Conservation (phyloP, 2,797 vertebrate species). For the Dendrocincla tyrannina region DNA sequence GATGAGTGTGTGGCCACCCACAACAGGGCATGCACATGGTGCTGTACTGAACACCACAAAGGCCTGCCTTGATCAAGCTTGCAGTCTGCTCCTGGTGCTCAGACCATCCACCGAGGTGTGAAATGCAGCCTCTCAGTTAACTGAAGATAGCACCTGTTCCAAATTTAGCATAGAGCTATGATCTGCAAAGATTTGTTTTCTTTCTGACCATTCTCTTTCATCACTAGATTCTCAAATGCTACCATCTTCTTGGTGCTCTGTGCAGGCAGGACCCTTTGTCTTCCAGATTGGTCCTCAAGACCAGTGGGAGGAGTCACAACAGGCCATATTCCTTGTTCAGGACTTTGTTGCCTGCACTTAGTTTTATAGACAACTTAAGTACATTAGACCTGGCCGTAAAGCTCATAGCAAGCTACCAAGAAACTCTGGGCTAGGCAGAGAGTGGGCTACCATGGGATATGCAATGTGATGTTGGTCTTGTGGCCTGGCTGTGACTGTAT, state of each 20-base stretch:
- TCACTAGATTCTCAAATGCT: not conserved
- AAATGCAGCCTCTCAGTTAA: not conserved
- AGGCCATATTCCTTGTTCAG: not conserved
- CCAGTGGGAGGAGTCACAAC: not conserved
- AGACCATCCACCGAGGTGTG: not conserved
- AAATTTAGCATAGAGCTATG: not conserved
- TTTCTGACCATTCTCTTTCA: not conserved
- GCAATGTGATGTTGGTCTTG: slow-evolving; percentile 52
- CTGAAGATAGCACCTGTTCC: not conserved
- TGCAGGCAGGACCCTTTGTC: not conserved
- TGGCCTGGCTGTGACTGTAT: slow-evolving; percentile 61
- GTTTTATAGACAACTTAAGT: not conserved
- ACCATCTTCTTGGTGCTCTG: not conserved
- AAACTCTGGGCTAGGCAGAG: slow-evolving; percentile 50
- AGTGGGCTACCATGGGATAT: slow-evolving; percentile 63
- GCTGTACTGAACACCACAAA: not conserved
- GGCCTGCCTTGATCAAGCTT: not conserved
- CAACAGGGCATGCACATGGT: rapidly evolving
- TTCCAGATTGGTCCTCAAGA: not conserved
- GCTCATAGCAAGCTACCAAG: not conserved
- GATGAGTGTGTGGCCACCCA: not conserved
- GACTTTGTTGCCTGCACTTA: not conserved
- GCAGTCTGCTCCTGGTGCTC: not conserved
- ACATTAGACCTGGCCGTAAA: not conserved
- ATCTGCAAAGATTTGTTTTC: not conserved